phyloP scores from a whole-genome alignment of 2,888 invertebrate species.

The Protonemura montana region DNA sequence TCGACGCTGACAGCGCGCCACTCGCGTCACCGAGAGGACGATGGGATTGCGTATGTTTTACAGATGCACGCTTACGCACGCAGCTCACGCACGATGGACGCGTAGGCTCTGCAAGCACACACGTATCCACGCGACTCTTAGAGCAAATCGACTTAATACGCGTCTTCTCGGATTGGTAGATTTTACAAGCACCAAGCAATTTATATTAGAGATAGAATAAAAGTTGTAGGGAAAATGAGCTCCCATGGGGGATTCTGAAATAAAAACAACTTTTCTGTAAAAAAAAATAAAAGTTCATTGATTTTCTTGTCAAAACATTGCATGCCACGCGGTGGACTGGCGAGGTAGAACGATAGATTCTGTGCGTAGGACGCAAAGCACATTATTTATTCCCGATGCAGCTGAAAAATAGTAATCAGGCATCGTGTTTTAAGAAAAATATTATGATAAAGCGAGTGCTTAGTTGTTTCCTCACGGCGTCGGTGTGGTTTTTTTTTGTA shows the following conservation, averaged over 20 bases:
- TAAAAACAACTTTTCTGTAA: conserved; percentile 21
- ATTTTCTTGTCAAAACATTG: conserved; percentile 40
- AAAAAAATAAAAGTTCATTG: conserved; percentile 30
- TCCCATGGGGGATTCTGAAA: conserved; percentile 13
- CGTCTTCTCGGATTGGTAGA: neutral
- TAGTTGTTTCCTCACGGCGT: neutral
- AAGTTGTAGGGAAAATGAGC: neutral
- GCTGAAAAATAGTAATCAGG: neutral
- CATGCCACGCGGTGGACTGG: conserved; percentile 14
- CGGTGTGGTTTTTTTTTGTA: neutral
- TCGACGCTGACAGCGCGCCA: neutral
- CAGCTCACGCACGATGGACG: neutral
- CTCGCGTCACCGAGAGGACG: neutral
- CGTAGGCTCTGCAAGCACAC: conserved; percentile 12
- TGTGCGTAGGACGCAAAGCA: neutral
- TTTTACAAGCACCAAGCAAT: conserved; percentile 38
- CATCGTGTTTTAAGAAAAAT: neutral
- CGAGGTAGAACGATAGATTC: neutral
- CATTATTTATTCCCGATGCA: neutral
- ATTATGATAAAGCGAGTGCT: conserved; percentile 14
- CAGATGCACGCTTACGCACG: conserved; percentile 21
- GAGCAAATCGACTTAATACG: conserved; percentile 28
- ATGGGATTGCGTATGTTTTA: conserved; percentile 20
- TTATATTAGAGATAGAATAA: conserved; percentile 38
- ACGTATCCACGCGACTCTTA: conserved; percentile 21